Base-by-base conservation (phyloP, 2,797 vertebrate genomes). In the Danio kyathit region DNA sequence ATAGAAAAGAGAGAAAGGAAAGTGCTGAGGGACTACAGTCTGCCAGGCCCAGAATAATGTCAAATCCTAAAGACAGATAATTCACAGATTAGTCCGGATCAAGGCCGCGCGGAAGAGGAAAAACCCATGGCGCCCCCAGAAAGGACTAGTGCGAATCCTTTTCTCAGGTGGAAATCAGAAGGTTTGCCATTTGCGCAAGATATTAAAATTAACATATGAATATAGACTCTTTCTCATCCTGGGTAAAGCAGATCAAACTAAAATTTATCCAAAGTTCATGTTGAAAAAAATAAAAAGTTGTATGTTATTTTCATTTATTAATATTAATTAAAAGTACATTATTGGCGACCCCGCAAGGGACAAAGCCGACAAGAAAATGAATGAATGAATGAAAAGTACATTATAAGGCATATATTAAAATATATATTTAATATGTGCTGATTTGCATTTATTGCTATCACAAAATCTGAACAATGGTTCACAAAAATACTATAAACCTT, bases 51-150 rank as follows among this genome's bases (percentile, higher is more conserved):
- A 19, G 7, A 74, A 74, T 49, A 79, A 49, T 66, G 81, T 60
- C 43, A 76, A 73, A 81, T 74, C 63, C 74, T 73, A 69, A 67
- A 69, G 70, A 74, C 43, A 59, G 63, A 84, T 77, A 72, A 81
- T 70, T 74, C 74, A 21, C 54, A 74, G 63, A 78, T 79, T 78
- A 74, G 48, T 48, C n/a, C 41, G 46, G 76, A 74, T 74, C 52
- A 59, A 21, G 75, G 69, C 60, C 10, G 16, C 8, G 11, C 63
- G 74, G 56, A 64, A 71, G 44, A 79, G 29, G n/a, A 29, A 57
- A 76, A 66, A 69, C 19, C n/a, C 74, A 49, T 40, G 10, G 21
- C 66, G 9, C 17, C 48, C 7, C 48, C 74, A n/a, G n/a, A 76
- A 77, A 67, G 74, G 54, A 79, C 65, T 51, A 38, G 21, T 38